Base-by-base conservation (phyloP, 1,140 invertebrate species). In the Brachionus rubens region DNA sequence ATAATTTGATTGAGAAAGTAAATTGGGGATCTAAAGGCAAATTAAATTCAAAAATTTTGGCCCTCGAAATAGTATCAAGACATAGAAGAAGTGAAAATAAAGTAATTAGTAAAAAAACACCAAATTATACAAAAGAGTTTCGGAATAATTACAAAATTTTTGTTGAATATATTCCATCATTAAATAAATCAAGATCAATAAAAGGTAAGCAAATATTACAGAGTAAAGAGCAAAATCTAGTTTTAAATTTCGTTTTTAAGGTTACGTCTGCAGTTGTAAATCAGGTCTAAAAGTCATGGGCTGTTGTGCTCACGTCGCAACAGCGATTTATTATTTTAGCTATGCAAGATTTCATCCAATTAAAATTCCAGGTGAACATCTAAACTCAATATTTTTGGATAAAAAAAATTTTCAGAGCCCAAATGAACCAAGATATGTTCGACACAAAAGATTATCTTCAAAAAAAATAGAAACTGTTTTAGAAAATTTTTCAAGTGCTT, bases 341-440 rank as follows among this genome's bases (percentile, higher is more conserved):
- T 56, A 12, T 56, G 7, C 6, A 14, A 56, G 19, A 56, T 30
- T 30, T 56, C 9, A 24, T 6, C 1, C 12, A 30, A 4, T 30
- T 28, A n/a, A 12, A 30, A n/a, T 33, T 14, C 52, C 52, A 6
- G 52, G 26, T 30, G 52, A 56, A 14, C 7, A 56, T 56, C 14
- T 28, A 59, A 33, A 59, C 19, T 33, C 26, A 19, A 59, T 59
- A 19, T 59, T 59, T 59, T 59, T 59, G 14, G 30, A 59, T 36
- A 59, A 59, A 59, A 59, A 59, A 33, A 59, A 59, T 59, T 16
- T 19, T 30, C 26, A 40, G 19, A 59, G 36, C 30, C 54, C 33
- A 59, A 59, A 59, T 59, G 19, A 36, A 33, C 54, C 54, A 33
- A 30, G 19, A 33, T 36, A 33, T 59, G 54, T 59, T 33, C 26